Base-by-base conservation (phyloP, 2,113 vertebrate genomes). In the Trichechus manatus region DNA sequence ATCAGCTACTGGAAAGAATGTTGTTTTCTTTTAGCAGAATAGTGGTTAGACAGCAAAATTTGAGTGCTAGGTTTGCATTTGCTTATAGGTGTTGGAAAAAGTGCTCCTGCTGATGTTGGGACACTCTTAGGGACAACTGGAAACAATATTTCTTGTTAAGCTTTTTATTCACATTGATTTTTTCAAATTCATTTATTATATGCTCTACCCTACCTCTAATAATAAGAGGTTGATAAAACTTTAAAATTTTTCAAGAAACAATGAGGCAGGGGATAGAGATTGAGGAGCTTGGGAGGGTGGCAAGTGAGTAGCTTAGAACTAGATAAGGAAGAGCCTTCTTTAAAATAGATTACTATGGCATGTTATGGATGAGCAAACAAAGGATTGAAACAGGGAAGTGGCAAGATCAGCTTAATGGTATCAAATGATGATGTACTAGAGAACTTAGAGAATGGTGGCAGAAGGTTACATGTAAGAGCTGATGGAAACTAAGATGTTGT, bases 11-110 rank as follows among this genome's bases (percentile, higher is more conserved):
- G 39, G 53, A 93, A 91, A 93, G 25, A 94, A 56, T 13, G 95
- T 78, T 85, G 79, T 29, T 92, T 96, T 92, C 75, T 94, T 50
- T 44, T 80, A 64, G 22, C 31, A 85, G 95, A 85, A 91, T 36
- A 72, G 27, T 68, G 11, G 14, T 80, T 72, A 53, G 75, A 88
- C 72, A 89, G 3, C 17, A 92, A 93, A 92, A 68, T 75, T 53
- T 72, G 22, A 95, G 50, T 44, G 19, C n/a, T 23, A n/a, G 8
- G 47, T 63, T 80, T 95, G 53, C 33, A 82, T 85, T 50, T 90
- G 74, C 85, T 25, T 29, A 47, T 23, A 31, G n/a, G 61, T 44
- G 10, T 92, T 79, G 14, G 1, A 9, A 66, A 63, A 39, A 29
- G 4, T 47, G 59, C 27, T 68, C 11, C 56, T 70, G 42, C 31